Conservation (phyloP, 2,797 vertebrate species). For the Propithecus deckenii region DNA sequence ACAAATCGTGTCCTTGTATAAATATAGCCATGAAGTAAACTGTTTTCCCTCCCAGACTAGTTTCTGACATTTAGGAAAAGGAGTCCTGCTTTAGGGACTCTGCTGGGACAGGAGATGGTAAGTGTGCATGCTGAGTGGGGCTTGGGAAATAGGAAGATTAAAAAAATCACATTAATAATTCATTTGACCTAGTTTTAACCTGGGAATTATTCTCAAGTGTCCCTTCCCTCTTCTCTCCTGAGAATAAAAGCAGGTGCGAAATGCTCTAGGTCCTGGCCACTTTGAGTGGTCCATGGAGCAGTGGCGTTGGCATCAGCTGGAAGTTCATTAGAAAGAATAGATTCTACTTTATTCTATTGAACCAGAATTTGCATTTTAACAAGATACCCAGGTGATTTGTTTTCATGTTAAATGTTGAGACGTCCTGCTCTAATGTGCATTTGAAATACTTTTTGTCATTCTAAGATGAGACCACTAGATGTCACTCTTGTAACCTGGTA, state of each 20-base stretch:
- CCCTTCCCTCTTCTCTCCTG: not conserved
- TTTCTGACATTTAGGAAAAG: not conserved
- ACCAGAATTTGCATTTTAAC: constrained; percentile 11
- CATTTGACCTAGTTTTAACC: constrained; percentile 20
- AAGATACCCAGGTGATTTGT: not conserved
- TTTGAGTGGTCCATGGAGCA: not conserved
- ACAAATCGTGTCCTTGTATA: not conserved
- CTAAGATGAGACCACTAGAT: constrained; percentile 84
- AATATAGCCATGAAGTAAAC: not conserved
- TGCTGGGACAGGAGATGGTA: not conserved
- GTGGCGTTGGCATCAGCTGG: not conserved
- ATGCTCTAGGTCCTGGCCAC: not conserved
- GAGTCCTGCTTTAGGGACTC: not conserved
- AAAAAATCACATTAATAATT: not conserved
- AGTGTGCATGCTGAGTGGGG: not conserved
- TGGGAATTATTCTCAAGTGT: not conserved
- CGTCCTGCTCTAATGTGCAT: not conserved
- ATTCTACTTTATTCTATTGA: not conserved
- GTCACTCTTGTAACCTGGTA: constrained; percentile 87
- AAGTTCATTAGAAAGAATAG: not conserved
- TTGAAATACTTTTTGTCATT: constrained; percentile 68
- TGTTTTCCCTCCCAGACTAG: constrained; percentile 2
- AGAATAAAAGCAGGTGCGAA: not conserved
- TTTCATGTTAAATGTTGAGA: constrained; percentile 15
- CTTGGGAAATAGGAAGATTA: not conserved